A percentile compares a stretch with the other conserved stretches of the same genome.
Evolutionary conservation across 2,113 vertebrate genomes (phyloP).

Genomic region (Protomyctophum bolini): DNA sequence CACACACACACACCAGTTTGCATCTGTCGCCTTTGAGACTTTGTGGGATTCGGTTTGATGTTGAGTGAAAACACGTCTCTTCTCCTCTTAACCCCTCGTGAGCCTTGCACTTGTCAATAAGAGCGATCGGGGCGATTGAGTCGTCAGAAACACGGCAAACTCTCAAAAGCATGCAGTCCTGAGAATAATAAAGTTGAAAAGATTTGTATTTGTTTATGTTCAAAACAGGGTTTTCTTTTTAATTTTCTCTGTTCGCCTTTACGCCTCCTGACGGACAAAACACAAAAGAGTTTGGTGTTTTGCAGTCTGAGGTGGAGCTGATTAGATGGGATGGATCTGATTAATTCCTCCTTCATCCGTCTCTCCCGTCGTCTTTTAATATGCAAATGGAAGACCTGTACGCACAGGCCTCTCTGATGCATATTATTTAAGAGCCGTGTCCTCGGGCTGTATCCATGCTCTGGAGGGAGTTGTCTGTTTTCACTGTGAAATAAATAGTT

Average conservation of each 20-base stretch:
- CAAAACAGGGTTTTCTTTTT: conserved; percentile 32
- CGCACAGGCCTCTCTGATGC: too few species aligned
- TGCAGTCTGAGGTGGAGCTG: conserved; percentile 77
- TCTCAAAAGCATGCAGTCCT: conserved; percentile 15
- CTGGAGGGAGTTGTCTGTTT: too few species aligned
- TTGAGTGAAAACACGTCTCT: neutral
- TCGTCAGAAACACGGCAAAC: conserved; percentile 33
- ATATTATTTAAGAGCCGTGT: too few species aligned
- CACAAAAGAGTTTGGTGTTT: conserved; percentile 72
- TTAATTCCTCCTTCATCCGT: conserved; percentile 75
- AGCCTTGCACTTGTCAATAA: neutral
- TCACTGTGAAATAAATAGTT: too few species aligned
- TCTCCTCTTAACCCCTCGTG: neutral
- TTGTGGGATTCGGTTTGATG: neutral
- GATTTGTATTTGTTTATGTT: conserved; percentile 50
- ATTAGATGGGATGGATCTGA: conserved; percentile 77
- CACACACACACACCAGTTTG: conserved; percentile 28
- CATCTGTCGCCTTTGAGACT: neutral
- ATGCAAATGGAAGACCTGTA: too few species aligned
- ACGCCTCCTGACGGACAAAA: conserved; percentile 1
- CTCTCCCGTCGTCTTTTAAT: conserved; percentile 79
- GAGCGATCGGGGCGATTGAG: conserved; percentile 42
- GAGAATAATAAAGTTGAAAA: conserved; percentile 64
- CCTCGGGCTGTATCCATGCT: too few species aligned
- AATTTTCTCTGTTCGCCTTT: conserved; percentile 50